A percentile compares a stretch with the other conserved stretches of the same genome.
phyloP scores from a whole-genome alignment of 2,888 invertebrate genomes.

The Platypus cylindrus region DNA sequence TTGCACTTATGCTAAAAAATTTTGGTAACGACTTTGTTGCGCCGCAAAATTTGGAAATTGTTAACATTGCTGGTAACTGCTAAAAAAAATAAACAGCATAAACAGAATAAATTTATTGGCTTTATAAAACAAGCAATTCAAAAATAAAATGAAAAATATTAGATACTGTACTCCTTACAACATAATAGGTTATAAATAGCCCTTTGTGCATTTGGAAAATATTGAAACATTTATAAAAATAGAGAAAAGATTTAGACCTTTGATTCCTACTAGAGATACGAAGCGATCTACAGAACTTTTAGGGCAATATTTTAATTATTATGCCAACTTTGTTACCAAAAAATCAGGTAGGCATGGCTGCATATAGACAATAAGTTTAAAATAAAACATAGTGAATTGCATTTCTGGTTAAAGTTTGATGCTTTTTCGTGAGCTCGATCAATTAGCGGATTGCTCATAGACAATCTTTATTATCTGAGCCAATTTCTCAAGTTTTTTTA shows the following conservation, averaged over 20 bases:
- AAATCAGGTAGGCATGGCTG: constrained; percentile 24
- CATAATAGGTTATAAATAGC: too few species aligned
- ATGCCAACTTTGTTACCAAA: constrained; percentile 36
- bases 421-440: too few species aligned
- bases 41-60: constrained; percentile 20
- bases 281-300: constrained; percentile 34
- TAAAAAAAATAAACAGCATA: not conserved
- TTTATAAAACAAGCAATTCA: too few species aligned
- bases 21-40: constrained; percentile 17
- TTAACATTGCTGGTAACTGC: constrained; percentile 4
- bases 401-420: too few species aligned
- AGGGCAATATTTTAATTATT: constrained; percentile 39
- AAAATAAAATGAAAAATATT: too few species aligned
- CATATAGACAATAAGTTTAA: too few species aligned
- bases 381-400: too few species aligned
- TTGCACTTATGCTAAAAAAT: constrained; percentile 14
- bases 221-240: constrained; percentile 35
- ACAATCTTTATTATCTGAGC: too few species aligned
- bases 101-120: not conserved
- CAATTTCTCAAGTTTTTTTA: too few species aligned
- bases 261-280: constrained; percentile 34
- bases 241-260: constrained; percentile 31
- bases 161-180: too few species aligned
- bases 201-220: too few species aligned
- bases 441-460: too few species aligned